Conservation (phyloP, 2,888 invertebrate species). For the Apodemia zela region DNA sequence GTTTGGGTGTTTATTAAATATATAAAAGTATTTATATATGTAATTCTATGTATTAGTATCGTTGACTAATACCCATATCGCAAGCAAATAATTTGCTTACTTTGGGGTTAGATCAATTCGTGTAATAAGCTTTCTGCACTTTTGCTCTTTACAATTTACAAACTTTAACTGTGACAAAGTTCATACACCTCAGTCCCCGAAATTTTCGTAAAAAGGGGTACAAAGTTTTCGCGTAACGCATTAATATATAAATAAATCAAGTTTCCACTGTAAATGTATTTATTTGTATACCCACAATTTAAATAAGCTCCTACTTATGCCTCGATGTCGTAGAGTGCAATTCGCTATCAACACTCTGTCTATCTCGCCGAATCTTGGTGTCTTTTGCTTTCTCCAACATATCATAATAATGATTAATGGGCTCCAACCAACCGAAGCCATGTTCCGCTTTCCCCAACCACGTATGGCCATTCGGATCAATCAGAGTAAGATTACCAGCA, state of each 20-base stretch:
- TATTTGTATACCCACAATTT: not conserved
- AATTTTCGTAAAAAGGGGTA: no score
- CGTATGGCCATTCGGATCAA: slow-evolving; percentile 72
- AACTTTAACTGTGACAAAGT: no score
- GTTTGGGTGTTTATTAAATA: no score
- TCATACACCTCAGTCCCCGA: no score
- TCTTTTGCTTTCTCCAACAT: slow-evolving; percentile 48
- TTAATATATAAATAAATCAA: not conserved
- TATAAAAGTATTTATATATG: no score
- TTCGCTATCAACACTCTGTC: not conserved
- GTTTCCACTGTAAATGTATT: not conserved
- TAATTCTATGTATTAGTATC: no score
- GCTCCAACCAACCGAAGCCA: slow-evolving; percentile 62
- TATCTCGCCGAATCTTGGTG: slow-evolving; percentile 21
- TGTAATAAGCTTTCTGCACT: no score
- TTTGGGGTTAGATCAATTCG: no score
- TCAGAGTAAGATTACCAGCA: slow-evolving; percentile 53
- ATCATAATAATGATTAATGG: slow-evolving; percentile 64
- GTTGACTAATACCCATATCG: no score
- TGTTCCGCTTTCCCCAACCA: slow-evolving; percentile 73
- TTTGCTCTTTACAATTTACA: no score
- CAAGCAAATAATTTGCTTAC: no score
- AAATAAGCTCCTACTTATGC: not conserved
- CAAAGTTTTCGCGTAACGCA: no score
- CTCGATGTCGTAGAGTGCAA: not conserved